These are phyloP conservation scores for Zaprionus gabonicus DNA, from an alignment of 1,140 invertebrate genomes.

Conservation along the genomic window DNA sequence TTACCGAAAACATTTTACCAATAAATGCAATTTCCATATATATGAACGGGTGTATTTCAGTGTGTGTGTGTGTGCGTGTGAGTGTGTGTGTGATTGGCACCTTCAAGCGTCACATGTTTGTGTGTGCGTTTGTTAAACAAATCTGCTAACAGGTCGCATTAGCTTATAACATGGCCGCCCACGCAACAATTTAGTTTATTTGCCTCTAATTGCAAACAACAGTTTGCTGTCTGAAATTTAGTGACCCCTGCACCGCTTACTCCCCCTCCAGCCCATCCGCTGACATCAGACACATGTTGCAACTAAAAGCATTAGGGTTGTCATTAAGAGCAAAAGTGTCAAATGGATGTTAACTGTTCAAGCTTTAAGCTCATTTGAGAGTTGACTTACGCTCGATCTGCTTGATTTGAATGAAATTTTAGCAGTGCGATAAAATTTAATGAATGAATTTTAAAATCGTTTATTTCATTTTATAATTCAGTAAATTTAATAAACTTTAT, in stretches of 20 bases:
- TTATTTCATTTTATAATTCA: too few species aligned
- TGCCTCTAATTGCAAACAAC: conserved; percentile 77
- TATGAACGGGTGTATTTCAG: not conserved
- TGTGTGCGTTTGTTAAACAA: conserved; percentile 35
- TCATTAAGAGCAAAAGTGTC: conserved; percentile 13
- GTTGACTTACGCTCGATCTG: not conserved
- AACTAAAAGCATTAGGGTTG: conserved; percentile 3
- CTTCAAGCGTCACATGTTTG: conserved; percentile 19
- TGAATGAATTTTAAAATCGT: too few species aligned
- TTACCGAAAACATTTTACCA: conserved; percentile 58
- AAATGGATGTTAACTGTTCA: not conserved
- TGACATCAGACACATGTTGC: not conserved
- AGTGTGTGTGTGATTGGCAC: conserved; percentile 8
- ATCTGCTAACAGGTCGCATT: conserved; percentile 51
- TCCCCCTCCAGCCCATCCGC: not conserved
- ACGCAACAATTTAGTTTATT: conserved; percentile 78
- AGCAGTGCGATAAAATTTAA: not conserved
- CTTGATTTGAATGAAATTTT: not conserved
- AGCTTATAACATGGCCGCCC: conserved; percentile 47
- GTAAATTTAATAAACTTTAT: too few species aligned
- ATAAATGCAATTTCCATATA: conserved; percentile 66
- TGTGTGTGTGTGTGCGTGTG: not conserved
- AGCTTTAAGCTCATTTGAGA: not conserved
- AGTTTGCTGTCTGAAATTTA: conserved; percentile 46
- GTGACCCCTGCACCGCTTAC: not conserved